These are phyloP conservation scores for Bombyx huttoni DNA, from an alignment of 2,888 invertebrate genomes.

Conservation along the genomic window DNA sequence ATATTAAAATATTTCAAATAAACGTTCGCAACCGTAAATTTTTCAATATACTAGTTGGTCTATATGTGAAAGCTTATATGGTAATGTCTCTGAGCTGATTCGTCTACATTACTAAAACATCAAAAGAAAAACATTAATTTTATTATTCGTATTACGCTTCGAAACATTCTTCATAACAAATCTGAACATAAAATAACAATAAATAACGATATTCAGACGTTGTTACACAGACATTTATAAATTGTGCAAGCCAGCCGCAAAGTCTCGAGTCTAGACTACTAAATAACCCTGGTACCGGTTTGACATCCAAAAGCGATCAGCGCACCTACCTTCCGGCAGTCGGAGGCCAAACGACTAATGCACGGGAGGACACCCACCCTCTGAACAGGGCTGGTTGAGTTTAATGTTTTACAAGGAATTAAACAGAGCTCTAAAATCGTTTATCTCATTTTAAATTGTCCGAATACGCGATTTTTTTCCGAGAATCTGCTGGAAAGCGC, in stretches of 20 bases:
- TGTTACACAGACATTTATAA: conserved; percentile 2
- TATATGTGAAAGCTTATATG: too few relatives aligned
- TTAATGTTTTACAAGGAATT: background rate
- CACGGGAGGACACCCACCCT: conserved; percentile 7
- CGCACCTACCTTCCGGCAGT: conserved; percentile 5
- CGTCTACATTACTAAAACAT: too few relatives aligned
- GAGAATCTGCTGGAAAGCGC: too few relatives aligned
- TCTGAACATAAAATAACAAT: background rate
- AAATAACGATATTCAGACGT: background rate
- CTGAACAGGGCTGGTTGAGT: conserved; percentile 1
- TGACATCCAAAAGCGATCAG: conserved; percentile 3
- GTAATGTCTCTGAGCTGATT: too few relatives aligned
- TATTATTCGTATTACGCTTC: conserved; percentile 1
- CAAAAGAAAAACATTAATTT: too few relatives aligned
- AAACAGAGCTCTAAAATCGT: background rate
- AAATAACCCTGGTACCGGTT: conserved; percentile 4
- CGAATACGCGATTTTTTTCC: too few relatives aligned
- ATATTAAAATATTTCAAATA: too few relatives aligned
- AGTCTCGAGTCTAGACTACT: conserved; percentile 12
- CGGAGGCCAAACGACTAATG: conserved; percentile 13
- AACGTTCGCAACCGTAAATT: too few relatives aligned
- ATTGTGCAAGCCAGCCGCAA: conserved; percentile 1
- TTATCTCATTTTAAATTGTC: too few relatives aligned
- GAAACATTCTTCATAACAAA: conserved; percentile 2
- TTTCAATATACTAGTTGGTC: too few relatives aligned